Evolutionary conservation across 2,797 vertebrate species (phyloP), one percentile per base, ranked within the genome.

Genomic region (Alectoris magna): DNA sequence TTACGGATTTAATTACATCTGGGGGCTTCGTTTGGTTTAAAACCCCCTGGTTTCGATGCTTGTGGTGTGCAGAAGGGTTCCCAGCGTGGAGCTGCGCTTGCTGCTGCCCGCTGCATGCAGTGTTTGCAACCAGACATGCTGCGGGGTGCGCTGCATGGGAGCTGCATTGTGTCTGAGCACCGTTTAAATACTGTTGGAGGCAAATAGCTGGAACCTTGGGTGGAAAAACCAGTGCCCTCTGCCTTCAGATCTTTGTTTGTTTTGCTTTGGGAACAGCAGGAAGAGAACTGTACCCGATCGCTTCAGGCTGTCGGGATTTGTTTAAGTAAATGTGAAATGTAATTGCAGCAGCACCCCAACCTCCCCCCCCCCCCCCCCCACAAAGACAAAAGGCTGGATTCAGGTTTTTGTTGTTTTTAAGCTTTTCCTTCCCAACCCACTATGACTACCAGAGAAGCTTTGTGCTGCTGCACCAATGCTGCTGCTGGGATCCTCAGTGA

Each of bases 1-100:
- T 95, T 93, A 73, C 88, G 68, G 60, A 66, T 92, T 92, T 95
- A 94, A 93, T 96, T 92, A 81, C 79, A 74, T 93, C 87, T 80
- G 9, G n/a, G 31, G 49, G 49, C 68, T 93, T 95, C 94, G 94
- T 96, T 95, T 93, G 69, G 26, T 83, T 90, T 68, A 19, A 89
- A 88, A 94, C 70, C 19, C 34, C 64, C 74, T 56, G 38, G 41
- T 92, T 93, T 95, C 85, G 77, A 79, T 80, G 59, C 75, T 84
- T 34, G 0, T 38, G 44, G 31, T 53, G 41, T 41, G 19, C 56
- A 85, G 55, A 19, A 7, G 29, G 17, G 10, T n/a, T 56, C 53
- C 29, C 29, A 56, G 31, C 29, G 6, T 27, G 51, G 51, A 29
- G 51, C 51, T 53, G 51, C 29, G 46, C 51, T 53, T 38, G 9